Conservation (phyloP, 1,140 invertebrate genomes). For the Holotrichia oblita region DNA sequence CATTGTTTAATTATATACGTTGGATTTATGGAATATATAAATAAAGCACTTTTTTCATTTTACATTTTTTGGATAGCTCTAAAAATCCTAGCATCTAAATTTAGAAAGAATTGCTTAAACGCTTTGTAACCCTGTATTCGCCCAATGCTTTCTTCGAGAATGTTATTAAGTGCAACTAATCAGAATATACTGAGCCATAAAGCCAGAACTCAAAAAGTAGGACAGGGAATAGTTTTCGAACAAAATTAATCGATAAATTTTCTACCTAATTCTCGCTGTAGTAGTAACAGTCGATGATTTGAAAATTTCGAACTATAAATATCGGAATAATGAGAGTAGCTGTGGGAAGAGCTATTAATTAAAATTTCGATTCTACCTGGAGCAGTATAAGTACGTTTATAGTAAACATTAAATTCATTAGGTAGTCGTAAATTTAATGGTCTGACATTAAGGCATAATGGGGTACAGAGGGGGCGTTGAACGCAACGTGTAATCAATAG, state of each 20-base stretch:
- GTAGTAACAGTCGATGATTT: background rate
- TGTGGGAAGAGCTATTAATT: conserved; percentile 21
- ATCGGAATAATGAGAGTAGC: conserved; percentile 29
- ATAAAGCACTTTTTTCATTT: too few species aligned
- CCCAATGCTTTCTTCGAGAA: too few species aligned
- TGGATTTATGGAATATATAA: too few species aligned
- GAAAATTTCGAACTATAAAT: conserved; percentile 18
- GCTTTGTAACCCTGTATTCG: too few species aligned
- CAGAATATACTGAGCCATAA: too few species aligned
- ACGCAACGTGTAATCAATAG: conserved; percentile 24
- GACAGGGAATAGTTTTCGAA: background rate
- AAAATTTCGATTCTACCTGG: conserved; percentile 31
- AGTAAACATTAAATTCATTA: conserved; percentile 37
- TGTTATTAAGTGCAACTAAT: too few species aligned
- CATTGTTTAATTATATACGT: too few species aligned
- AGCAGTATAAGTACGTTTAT: conserved; percentile 29
- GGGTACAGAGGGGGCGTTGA: background rate
- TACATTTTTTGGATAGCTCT: too few species aligned
- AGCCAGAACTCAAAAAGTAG: too few species aligned
- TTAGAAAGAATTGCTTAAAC: too few species aligned
- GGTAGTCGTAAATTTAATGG: conserved; percentile 32
- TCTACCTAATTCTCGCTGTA: background rate
- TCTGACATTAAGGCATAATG: conserved; percentile 31
- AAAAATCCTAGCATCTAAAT: too few species aligned
- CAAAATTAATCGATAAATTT: conserved; percentile 21